These are phyloP conservation scores for Hipparchia sbordonii DNA, from an alignment of 2,888 invertebrate genomes.

Conservation along the genomic window DNA sequence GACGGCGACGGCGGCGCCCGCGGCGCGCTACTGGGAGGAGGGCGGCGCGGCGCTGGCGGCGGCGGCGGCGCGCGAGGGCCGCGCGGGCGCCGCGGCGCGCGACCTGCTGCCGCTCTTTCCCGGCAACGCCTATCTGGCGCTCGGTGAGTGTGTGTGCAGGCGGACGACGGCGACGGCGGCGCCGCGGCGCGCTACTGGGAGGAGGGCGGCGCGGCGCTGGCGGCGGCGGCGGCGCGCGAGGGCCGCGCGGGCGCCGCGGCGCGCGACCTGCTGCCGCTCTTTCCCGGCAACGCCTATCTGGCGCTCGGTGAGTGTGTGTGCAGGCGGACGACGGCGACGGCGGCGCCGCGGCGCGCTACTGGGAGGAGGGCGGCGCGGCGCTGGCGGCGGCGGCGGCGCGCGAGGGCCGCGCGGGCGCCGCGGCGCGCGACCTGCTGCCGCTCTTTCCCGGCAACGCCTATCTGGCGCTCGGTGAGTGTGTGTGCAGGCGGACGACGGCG, in stretches of 20 bases:
- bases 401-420: conserved; percentile 38
- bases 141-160: conserved; percentile 14
- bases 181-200: conserved; percentile 53
- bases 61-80: conserved; percentile 33
- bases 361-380: conserved; percentile 57
- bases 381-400: conserved; percentile 39
- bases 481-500: conserved; percentile 2
- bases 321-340: not conserved
- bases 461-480: conserved; percentile 47
- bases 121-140: conserved; percentile 50
- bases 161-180: not conserved
- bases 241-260: conserved; percentile 35
- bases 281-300: conserved; percentile 51
- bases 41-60: conserved; percentile 50
- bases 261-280: conserved; percentile 45
- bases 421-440: conserved; percentile 46
- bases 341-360: conserved; percentile 49
- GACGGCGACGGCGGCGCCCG: conserved; percentile 20
- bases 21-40: conserved; percentile 58
- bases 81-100: conserved; percentile 44
- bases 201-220: conserved; percentile 54
- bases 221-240: conserved; percentile 35
- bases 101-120: conserved; percentile 48
- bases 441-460: conserved; percentile 50
- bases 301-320: conserved; percentile 40